A percentile compares a stretch with the other conserved stretches of the same genome.
Evolutionary conservation across 2,888 invertebrate species (phyloP).

Genomic region (Nezara viridula): DNA sequence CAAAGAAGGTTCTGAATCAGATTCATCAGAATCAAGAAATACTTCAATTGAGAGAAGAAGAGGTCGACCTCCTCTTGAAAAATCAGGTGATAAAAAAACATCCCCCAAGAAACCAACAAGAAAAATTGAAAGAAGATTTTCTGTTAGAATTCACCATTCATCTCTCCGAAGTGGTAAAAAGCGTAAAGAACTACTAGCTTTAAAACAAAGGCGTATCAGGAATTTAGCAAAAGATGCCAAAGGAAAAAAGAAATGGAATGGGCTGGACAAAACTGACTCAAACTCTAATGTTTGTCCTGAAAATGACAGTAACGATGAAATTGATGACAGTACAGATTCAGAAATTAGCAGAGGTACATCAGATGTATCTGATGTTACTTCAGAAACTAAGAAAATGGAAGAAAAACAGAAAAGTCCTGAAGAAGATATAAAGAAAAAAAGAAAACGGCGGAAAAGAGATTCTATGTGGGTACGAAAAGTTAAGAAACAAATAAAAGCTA

Average conservation of each 20-base stretch:
- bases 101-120: conserved; percentile 8
- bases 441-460: conserved; percentile 60
- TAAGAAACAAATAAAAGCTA: conserved; percentile 57
- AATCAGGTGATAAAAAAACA: conserved; percentile 49
- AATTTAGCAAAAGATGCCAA: conserved; percentile 39
- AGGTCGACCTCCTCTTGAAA: conserved; percentile 55
- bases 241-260: conserved; percentile 29
- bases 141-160: conserved; percentile 40
- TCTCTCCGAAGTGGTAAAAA: conserved; percentile 57
- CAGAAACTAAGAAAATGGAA: not conserved
- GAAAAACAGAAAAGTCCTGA: conserved; percentile 42
- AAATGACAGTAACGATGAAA: conserved; percentile 53
- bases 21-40: conserved; percentile 51
- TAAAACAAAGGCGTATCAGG: conserved; percentile 39
- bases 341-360: conserved; percentile 51
- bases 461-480: conserved; percentile 62
- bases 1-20: conserved; percentile 58
- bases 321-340: conserved; percentile 57
- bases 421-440: conserved; percentile 59
- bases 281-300: conserved; percentile 59
- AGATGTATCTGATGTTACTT: not conserved
- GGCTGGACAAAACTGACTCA: conserved; percentile 52
- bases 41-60: conserved; percentile 50
- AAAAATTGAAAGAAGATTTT: conserved; percentile 54
- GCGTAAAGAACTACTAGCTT: conserved; percentile 42